These are phyloP conservation scores for Podabrus alpinus DNA, from an alignment of 2,888 invertebrate species.

Conservation along the genomic window DNA sequence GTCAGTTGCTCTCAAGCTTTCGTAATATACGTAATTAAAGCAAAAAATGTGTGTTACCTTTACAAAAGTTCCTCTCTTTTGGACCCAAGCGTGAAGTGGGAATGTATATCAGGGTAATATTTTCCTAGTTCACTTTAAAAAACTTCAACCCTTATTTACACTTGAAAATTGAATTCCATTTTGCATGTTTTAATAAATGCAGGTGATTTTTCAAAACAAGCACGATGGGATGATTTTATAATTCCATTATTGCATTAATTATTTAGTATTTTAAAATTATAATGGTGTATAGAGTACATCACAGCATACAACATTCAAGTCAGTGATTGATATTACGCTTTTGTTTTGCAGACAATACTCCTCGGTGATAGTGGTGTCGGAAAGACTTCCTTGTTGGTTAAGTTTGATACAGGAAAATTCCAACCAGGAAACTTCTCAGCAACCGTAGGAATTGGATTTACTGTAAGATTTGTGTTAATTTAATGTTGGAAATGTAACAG, in stretches of 20 bases:
- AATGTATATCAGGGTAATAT: neutral
- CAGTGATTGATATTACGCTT: constrained; percentile 7
- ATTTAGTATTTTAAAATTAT: neutral
- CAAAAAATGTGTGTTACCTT: neutral
- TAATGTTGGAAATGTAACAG: neutral
- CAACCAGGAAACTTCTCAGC: constrained; percentile 90
- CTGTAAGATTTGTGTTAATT: constrained; percentile 67
- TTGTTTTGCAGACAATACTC: constrained; percentile 77
- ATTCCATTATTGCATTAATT: neutral
- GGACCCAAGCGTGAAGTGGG: neutral
- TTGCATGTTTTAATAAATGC: neutral
- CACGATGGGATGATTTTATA: neutral
- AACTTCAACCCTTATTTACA: neutral
- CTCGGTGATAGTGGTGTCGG: constrained; percentile 93
- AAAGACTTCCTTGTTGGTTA: constrained; percentile 88
- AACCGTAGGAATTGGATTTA: constrained; percentile 93
- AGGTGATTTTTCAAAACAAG: neutral
- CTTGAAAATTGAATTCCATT: neutral
- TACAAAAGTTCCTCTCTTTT: neutral
- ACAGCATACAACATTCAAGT: neutral
- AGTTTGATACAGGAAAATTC: constrained; percentile 92
- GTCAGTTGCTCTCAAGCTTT: neutral
- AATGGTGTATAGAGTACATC: neutral
- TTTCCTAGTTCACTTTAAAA: neutral
- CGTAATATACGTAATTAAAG: neutral